These are phyloP conservation scores for Lepus europaeus DNA, from an alignment of 2,113 vertebrate genomes.

Conservation along the genomic window DNA sequence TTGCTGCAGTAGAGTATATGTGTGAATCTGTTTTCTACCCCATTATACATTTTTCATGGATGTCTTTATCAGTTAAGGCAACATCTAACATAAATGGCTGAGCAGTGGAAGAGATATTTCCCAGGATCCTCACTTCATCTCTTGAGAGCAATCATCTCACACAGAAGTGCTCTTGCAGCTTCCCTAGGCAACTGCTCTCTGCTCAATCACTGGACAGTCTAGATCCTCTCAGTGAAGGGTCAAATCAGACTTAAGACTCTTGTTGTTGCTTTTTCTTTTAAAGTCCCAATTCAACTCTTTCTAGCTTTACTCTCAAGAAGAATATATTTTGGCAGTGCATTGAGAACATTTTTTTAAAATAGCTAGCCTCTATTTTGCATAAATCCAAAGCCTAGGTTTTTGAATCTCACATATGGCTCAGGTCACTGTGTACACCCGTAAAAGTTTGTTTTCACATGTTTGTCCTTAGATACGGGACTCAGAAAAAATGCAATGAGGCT, in stretches of 20 bases:
- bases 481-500: background rate
- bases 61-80: background rate
- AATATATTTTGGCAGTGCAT: background rate
- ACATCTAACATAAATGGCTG: no score
- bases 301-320: conserved; percentile 54
- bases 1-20: background rate
- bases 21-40: background rate
- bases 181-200: background rate
- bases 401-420: background rate
- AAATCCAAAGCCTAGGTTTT: background rate
- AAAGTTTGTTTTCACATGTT: background rate
- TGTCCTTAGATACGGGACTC: background rate
- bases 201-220: background rate
- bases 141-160: background rate
- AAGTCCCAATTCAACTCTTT: conserved; percentile 37
- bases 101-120: background rate
- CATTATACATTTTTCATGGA: background rate
- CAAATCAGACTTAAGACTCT: background rate
- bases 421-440: background rate
- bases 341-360: background rate
- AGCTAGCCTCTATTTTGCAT: background rate
- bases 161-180: background rate
- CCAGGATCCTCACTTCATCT: background rate
- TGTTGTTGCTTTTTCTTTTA: background rate
- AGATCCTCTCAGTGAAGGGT: background rate